Evolutionary conservation across 1,140 invertebrate genomes (phyloP), one percentile per base, ranked within the genome.

Genomic region (Coptotermes formosanus): DNA sequence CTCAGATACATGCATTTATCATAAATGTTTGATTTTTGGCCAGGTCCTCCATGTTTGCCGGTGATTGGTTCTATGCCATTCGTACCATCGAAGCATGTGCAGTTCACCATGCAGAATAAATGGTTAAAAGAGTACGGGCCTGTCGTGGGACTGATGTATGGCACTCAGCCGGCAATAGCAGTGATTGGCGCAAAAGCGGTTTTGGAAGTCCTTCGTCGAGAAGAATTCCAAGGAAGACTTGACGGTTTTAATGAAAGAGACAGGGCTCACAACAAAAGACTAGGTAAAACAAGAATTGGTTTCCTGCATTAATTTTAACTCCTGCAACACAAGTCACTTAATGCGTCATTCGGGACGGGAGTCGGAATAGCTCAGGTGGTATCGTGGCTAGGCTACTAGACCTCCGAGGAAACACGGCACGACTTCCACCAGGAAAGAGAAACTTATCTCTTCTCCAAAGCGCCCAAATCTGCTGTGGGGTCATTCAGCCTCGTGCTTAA

Each of bases 181-280:
- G 88, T 91, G 75, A 90, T 90, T 3, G 91, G 90, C 9, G 88
- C 89, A 12, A 86, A 89, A 4, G 90, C 90, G 7, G 87, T 91
- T 2, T 81, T 90, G 3, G 90, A 91, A 86, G 88, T 91, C 87
- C 87, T 91, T 9, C 85, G 85, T 12, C 86, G 88, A 43, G 87
- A 89, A 0, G 91, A 91, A 86, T 91, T 91, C 43, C 90, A 92
- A 59, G 91, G 90, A 9, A 89, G 91, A 87, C 90, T 90, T 3
- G 87, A 90, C 55, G 88, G 87, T 82, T 90, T 90, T 85, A 94
- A 95, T 88, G 95, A 94, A 87, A 90, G 92, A 64, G 89, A 94
- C 44, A 90, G 95, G 87, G 91, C 93, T 0, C 93, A 94, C 88
- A 94, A 94, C 43, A 92, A 94, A 89, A 92, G 94, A 89, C 90